Evolutionary conservation across 2,888 invertebrate genomes (phyloP).

Genomic region (Pterostichus niger): DNA sequence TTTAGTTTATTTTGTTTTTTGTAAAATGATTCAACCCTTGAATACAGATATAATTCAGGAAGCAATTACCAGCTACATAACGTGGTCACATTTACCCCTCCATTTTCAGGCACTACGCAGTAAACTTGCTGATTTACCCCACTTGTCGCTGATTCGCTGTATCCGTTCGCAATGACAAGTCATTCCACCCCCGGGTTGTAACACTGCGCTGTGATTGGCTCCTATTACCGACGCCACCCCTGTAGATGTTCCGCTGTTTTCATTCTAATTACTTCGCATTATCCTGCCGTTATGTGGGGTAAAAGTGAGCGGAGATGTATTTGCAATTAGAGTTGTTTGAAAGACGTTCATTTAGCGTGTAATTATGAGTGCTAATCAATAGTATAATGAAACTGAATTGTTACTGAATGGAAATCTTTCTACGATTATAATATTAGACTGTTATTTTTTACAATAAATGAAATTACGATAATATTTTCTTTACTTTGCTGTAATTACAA

Average conservation of each 20-base stretch:
- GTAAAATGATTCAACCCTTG: background rate
- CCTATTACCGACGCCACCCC: constrained; percentile 8
- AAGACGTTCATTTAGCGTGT: constrained; percentile 31
- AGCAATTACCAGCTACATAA: background rate
- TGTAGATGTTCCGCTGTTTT: constrained; percentile 37
- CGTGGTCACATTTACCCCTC: background rate
- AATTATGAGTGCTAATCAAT: constrained; percentile 7
- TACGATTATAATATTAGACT: too few relatives aligned
- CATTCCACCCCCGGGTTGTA: constrained; percentile 21
- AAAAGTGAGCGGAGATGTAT: constrained; percentile 24
- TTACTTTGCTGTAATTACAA: too few relatives aligned
- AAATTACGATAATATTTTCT: too few relatives aligned
- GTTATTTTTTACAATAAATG: too few relatives aligned
- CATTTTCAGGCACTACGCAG: constrained; percentile 1
- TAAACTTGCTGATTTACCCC: constrained; percentile 21
- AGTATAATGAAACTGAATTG: background rate
- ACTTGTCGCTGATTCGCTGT: constrained; percentile 43
- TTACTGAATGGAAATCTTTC: too few relatives aligned
- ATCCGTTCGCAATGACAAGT: constrained; percentile 17
- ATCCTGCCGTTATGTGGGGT: background rate
- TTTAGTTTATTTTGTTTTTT: too few relatives aligned
- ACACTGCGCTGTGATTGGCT: constrained; percentile 8
- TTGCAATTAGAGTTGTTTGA: constrained; percentile 26
- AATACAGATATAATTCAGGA: background rate
- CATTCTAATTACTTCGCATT: constrained; percentile 25